Evolutionary conservation across 2,797 vertebrate species (phyloP).

Genomic region (Girardinus metallicus): DNA sequence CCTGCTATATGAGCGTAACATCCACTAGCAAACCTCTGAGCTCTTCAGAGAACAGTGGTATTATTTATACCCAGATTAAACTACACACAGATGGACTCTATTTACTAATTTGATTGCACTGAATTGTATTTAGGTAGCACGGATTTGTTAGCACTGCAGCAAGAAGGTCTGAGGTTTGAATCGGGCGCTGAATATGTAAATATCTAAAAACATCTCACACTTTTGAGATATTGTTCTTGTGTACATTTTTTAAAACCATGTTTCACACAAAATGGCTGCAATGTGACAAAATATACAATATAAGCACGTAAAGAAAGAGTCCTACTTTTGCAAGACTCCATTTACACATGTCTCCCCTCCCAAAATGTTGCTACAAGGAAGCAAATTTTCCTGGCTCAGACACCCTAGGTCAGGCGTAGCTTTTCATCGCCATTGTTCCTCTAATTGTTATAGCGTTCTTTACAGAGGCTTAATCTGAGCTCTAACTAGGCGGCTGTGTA

Average conservation of each 20-base stretch:
- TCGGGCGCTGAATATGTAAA: not conserved
- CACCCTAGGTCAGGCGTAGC: constrained; percentile 38
- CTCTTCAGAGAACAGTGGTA: not conserved
- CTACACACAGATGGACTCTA: not conserved
- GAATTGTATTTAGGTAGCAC: not conserved
- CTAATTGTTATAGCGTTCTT: constrained; percentile 69
- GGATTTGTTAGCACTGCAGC: not conserved
- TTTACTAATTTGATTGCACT: not conserved
- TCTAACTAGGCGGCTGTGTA: constrained; percentile 61
- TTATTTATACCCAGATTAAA: not conserved
- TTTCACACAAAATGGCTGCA: not conserved
- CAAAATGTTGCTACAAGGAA: constrained; percentile 38
- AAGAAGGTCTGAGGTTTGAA: not conserved
- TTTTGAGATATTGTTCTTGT: not conserved
- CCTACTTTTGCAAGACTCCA: constrained; percentile 40
- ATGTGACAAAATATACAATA: not conserved
- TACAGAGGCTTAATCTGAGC: constrained; percentile 68
- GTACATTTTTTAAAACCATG: not conserved
- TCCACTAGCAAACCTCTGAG: not conserved
- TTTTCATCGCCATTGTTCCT: constrained; percentile 64
- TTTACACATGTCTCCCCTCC: constrained; percentile 33
- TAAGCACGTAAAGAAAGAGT: too few species aligned
- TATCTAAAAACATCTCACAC: not conserved
- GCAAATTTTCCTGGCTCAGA: constrained; percentile 57
- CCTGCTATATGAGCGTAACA: not conserved